These are phyloP conservation scores for Dromaius novaehollandiae DNA, from an alignment of 2,113 vertebrate genomes.

Conservation along the genomic window DNA sequence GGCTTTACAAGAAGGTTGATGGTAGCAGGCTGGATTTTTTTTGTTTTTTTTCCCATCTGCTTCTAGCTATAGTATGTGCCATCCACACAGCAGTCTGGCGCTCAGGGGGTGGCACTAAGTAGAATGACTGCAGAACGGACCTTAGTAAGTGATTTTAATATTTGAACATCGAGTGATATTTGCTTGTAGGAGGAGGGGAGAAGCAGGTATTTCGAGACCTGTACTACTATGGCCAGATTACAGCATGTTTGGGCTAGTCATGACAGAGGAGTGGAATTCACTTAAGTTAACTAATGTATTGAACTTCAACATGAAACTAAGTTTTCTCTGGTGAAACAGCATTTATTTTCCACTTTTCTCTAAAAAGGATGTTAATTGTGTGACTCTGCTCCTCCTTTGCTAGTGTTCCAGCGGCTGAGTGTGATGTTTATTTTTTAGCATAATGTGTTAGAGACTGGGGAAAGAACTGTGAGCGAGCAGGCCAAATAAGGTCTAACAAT, in stretches of 20 bases:
- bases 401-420: background rate
- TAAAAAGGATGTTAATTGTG: background rate
- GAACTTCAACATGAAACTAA: background rate
- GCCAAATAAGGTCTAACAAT: background rate
- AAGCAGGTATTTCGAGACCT: accelerated
- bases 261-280: background rate
- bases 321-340: background rate
- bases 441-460: background rate
- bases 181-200: background rate
- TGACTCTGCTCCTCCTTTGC: background rate
- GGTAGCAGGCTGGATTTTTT: no score
- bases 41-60: accelerated
- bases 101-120: background rate
- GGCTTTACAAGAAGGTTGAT: accelerated
- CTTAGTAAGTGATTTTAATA: accelerated
- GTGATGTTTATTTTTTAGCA: background rate
- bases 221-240: background rate
- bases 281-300: background rate
- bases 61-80: background rate
- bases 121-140: accelerated
- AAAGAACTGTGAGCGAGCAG: background rate
- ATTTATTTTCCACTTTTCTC: background rate
- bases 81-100: accelerated
- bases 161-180: background rate
- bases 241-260: background rate